These are phyloP conservation scores for Dolichopus griseipennis DNA, from an alignment of 2,888 invertebrate genomes.

Conservation along the genomic window DNA sequence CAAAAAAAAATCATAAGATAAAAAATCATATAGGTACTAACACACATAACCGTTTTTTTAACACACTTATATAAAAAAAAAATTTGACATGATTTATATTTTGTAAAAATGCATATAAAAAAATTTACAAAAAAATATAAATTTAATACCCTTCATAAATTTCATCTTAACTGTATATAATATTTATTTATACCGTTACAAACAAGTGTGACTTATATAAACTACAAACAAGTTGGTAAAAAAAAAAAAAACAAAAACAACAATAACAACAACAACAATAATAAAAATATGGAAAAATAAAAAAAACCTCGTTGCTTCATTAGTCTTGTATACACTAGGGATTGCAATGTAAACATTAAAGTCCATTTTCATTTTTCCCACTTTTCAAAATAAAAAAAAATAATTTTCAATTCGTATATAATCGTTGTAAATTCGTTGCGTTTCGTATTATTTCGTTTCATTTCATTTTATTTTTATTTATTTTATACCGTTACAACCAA, in stretches of 20 bases:
- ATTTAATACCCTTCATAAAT: slow-evolving; percentile 1
- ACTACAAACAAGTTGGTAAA: not conserved
- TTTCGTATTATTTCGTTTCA: not conserved
- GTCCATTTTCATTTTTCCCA: not conserved
- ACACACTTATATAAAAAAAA: no score
- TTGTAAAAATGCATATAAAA: not conserved
- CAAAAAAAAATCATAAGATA: no score
- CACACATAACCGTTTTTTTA: no score
- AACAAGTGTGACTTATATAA: slow-evolving; percentile 4
- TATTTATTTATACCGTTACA: not conserved
- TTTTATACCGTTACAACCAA: not conserved
- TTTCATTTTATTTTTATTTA: not conserved
- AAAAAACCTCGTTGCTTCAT: not conserved
- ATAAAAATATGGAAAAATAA: not conserved
- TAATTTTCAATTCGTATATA: no score
- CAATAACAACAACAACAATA: not conserved
- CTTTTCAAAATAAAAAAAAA: no score
- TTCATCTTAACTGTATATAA: not conserved
- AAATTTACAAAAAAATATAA: not conserved
- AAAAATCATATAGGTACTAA: no score
- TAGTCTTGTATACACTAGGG: slow-evolving; percentile 6
- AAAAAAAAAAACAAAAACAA: not conserved
- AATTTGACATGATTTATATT: no score
- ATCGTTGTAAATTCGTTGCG: no score
- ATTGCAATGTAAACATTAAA: slow-evolving; percentile 1